Percentiles rank a stretch among this genome's conserved stretches.
phyloP scores from a whole-genome alignment of 2,113 vertebrate genomes.

The Sinosuthora webbiana region DNA sequence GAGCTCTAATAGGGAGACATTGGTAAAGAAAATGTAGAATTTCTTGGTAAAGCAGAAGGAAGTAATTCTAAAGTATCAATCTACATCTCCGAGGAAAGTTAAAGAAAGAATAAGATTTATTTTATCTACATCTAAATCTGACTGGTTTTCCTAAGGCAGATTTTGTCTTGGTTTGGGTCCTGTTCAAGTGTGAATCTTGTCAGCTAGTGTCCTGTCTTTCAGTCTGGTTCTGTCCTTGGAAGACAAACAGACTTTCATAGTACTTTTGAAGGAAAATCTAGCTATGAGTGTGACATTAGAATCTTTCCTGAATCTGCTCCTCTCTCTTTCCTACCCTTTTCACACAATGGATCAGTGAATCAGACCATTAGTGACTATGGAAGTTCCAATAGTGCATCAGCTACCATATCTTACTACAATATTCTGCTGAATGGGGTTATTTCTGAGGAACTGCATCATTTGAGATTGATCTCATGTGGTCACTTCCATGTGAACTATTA shows the following conservation, averaged over 20 bases:
- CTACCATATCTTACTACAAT: fast-evolving
- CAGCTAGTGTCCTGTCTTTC: background rate
- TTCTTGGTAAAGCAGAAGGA: background rate
- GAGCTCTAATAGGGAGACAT: background rate
- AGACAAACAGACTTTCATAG: background rate
- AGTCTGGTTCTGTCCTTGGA: background rate
- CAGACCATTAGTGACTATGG: background rate
- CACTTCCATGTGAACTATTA: background rate
- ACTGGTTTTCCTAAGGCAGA: background rate
- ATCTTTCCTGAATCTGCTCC: background rate
- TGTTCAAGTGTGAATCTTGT: background rate
- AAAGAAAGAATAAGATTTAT: background rate
- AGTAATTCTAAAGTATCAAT: background rate
- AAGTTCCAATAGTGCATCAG: background rate
- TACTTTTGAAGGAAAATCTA: background rate
- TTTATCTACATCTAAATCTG: background rate
- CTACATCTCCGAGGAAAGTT: background rate
- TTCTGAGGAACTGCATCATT: background rate
- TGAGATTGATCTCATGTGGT: background rate
- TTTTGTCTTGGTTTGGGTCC: background rate
- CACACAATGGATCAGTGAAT: background rate
- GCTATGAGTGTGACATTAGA: fast-evolving
- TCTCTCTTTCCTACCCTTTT: background rate
- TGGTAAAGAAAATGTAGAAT: background rate
- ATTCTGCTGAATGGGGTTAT: background rate